Evolutionary conservation across 2,797 vertebrate species (phyloP), one percentile per base, ranked within the genome.

Genomic region (Buphagus erythrorhynchus): DNA sequence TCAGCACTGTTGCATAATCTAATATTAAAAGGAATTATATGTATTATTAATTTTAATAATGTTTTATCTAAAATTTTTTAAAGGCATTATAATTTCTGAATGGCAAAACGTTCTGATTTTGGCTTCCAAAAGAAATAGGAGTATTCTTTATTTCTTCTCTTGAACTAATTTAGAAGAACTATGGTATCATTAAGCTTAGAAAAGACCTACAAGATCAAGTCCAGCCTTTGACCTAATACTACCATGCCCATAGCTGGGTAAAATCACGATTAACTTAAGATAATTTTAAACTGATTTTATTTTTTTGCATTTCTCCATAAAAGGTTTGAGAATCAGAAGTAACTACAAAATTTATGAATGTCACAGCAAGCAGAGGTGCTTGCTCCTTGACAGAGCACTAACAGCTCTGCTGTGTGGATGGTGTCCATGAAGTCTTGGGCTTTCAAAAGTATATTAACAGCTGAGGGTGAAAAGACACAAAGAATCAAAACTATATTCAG

Each of bases 21-120:
- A 88, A 90, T 81, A 93, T 69, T 86, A 81, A 95, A 81, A 72
- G 28, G 13, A 88, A 69, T 84, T 86, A 43, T 42, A 69, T 38
- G 10, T 72, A 18, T 33, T 86, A 55, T 28, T 93, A 1, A 58
- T 75, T 91, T 67, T 77, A 88, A 57, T 68, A 74, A 66, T 65
- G 10, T 54, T 77, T 81, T 46, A 19, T 74, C 18, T 29, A 18
- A 18, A 13, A 5, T 31, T 43, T 43, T 26, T 7, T 3, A 3
- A 36, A 61, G 9, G 2, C 3, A 58, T 48, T 25, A 61, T 62
- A 45, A 57, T 55, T 61, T 79, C 28, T 45, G 36, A 89, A 63
- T 74, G 31, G 19, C 15, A 67, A 54, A 78, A 38, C 5, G 10
- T 11, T 92, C 21, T 65, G 45, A 38, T 74, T 91, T 68, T 84